These are phyloP conservation scores for Pteronura brasiliensis DNA, from an alignment of 2,113 vertebrate species.

Conservation along the genomic window DNA sequence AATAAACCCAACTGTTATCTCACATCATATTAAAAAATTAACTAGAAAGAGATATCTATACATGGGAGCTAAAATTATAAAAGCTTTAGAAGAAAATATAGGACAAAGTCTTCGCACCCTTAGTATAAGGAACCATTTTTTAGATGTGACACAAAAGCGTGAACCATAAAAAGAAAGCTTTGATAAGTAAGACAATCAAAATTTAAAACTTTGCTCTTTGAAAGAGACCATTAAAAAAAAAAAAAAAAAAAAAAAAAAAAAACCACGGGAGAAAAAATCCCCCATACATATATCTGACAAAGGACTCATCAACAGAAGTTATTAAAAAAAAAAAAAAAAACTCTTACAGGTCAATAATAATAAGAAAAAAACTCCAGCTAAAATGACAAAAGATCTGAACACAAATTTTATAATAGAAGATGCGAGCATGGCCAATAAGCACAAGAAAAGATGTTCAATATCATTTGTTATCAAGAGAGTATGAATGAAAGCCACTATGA, in stretches of 20 bases:
- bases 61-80: background rate
- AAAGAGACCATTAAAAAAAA: background rate
- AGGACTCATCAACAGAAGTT: background rate
- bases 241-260: background rate
- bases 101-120: background rate
- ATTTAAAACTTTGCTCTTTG: slow-evolving; percentile 23
- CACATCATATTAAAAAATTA: background rate
- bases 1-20: background rate
- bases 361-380: background rate
- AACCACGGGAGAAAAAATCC: background rate
- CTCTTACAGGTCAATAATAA: background rate
- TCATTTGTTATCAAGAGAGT: background rate
- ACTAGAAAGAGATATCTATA: background rate
- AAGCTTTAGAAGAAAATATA: background rate
- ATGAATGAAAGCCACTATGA: background rate
- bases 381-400: background rate
- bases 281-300: background rate
- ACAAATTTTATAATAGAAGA: background rate
- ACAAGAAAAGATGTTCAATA: background rate
- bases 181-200: background rate
- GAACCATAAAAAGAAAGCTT: background rate
- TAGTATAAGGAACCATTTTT: background rate
- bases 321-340: background rate
- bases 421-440: background rate
- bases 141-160: background rate